These are phyloP conservation scores for Chloroceryle inda DNA, from an alignment of 2,797 vertebrate species.

Conservation along the genomic window DNA sequence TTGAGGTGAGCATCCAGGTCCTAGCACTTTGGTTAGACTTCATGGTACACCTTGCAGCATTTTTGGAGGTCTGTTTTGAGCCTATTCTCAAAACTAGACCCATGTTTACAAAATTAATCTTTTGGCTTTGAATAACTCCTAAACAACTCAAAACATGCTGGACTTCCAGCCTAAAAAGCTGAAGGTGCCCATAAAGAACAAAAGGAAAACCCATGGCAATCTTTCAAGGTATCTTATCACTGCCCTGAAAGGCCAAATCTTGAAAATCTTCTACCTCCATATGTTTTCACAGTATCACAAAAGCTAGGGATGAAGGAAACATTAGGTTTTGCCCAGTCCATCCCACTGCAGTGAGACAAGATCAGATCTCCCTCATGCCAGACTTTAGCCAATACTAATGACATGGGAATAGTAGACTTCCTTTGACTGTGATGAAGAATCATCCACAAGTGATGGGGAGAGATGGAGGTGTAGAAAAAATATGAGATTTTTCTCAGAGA, in stretches of 20 bases:
- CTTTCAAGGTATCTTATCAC: background rate
- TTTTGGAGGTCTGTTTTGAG: background rate
- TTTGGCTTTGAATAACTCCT: background rate
- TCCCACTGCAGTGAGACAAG: background rate
- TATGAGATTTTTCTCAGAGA: background rate
- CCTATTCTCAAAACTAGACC: background rate
- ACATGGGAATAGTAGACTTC: background rate
- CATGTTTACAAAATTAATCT: background rate
- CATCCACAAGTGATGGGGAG: too few relatives aligned
- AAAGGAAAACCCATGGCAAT: background rate
- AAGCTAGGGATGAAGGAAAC: background rate
- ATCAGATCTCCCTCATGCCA: background rate
- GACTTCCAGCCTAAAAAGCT: background rate
- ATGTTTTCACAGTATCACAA: background rate
- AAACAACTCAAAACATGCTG: background rate
- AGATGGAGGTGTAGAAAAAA: background rate
- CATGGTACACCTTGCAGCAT: background rate
- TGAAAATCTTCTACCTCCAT: background rate
- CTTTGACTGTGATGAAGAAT: background rate
- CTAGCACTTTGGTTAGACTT: background rate
- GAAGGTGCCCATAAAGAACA: background rate
- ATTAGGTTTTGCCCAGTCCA: background rate
- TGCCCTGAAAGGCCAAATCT: background rate
- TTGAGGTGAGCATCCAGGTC: accelerated
- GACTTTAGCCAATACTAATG: background rate